A percentile compares a stretch with the other conserved stretches of the same genome.
Evolutionary conservation across 2,113 vertebrate species (phyloP).

Genomic region (Mustelus asterias): DNA sequence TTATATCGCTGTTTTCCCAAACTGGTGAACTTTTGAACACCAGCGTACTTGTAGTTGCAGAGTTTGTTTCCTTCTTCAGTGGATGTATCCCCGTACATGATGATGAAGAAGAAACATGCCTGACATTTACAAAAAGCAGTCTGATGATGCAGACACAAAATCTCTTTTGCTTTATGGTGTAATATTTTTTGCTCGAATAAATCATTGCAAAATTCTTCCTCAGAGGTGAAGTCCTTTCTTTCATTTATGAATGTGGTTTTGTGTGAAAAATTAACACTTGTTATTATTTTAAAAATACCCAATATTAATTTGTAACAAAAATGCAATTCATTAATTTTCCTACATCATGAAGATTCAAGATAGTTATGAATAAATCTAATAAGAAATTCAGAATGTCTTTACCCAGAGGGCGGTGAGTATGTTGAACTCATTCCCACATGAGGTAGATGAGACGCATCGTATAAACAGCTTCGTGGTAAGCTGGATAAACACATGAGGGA

Average conservation of each 20-base stretch:
- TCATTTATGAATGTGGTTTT: neutral
- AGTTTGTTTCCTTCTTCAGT: neutral
- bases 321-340: neutral
- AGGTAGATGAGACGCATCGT: too few relatives aligned
- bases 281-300: neutral
- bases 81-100: neutral
- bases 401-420: neutral
- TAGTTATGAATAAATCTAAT: neutral
- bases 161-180: neutral
- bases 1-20: neutral
- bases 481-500: too few relatives aligned
- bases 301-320: neutral
- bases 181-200: neutral
- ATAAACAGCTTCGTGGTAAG: too few relatives aligned
- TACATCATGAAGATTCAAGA: neutral
- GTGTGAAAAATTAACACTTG: neutral
- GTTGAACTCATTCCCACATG: neutral
- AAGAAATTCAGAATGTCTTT: neutral
- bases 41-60: neutral
- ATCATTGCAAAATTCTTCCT: neutral
- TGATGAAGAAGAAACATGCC: neutral
- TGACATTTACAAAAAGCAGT: neutral
- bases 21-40: neutral
- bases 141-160: neutral
- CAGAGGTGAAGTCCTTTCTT: neutral